These are phyloP conservation scores for Chaenocephalus aceratus DNA, from an alignment of 2,113 vertebrate genomes.

Conservation along the genomic window DNA sequence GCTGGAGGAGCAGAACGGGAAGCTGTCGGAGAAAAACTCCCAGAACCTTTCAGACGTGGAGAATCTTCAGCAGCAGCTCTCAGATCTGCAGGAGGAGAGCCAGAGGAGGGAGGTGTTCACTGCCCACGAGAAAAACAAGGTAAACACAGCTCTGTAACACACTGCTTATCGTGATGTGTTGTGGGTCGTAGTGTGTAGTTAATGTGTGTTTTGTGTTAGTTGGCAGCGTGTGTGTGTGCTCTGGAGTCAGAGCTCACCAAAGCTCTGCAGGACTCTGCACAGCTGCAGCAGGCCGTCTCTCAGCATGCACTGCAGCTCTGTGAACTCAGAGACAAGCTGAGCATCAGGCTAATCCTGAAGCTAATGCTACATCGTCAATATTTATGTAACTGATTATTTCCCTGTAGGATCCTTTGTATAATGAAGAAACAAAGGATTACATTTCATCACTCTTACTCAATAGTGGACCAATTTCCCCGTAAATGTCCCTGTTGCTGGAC, in stretches of 20 bases:
- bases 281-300: slow-evolving; percentile 86
- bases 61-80: slow-evolving; percentile 84
- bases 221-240: slow-evolving; percentile 79
- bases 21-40: slow-evolving; percentile 85
- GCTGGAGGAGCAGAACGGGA: slow-evolving; percentile 87
- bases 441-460: no score
- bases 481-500: no score
- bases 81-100: slow-evolving; percentile 77
- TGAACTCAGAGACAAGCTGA: slow-evolving; percentile 74
- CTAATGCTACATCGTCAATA: no score
- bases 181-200: slow-evolving; percentile 48
- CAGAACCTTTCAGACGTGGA: slow-evolving; percentile 83
- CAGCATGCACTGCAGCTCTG: slow-evolving; percentile 86
- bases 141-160: background rate
- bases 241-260: slow-evolving; percentile 87
- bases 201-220: slow-evolving; percentile 71
- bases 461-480: no score
- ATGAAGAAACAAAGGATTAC: no score
- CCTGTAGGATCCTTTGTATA: no score
- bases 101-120: slow-evolving; percentile 68
- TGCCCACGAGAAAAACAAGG: slow-evolving; percentile 77
- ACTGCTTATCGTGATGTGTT: background rate
- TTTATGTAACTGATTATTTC: no score
- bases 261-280: slow-evolving; percentile 81
- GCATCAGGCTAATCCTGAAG: slow-evolving; percentile 3